These are phyloP conservation scores for Lasioglossum vierecki DNA, from an alignment of 2,888 invertebrate genomes.

Conservation along the genomic window DNA sequence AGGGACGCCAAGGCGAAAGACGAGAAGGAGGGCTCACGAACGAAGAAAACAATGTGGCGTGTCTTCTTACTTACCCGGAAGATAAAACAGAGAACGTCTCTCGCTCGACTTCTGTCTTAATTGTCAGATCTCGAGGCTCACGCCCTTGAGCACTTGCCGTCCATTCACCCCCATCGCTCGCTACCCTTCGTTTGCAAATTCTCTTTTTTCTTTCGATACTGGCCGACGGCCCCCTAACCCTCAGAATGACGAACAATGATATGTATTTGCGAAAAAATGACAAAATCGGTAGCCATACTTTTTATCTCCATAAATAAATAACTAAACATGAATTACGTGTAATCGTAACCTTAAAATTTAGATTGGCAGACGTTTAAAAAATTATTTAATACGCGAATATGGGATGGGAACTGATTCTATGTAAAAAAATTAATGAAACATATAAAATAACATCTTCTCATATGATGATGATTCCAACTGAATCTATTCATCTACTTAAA, in stretches of 20 bases:
- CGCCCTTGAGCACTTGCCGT: neutral
- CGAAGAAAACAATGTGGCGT: neutral
- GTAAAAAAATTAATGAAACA: neutral
- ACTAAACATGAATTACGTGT: no score
- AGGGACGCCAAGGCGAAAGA: neutral
- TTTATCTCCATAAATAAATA: no score
- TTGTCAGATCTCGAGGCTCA: conserved; percentile 8
- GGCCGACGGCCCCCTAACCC: neutral
- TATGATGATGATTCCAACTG: neutral
- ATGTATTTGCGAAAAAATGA: no score
- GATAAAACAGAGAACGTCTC: neutral
- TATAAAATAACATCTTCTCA: neutral
- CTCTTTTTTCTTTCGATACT: neutral
- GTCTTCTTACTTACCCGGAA: conserved; percentile 8
- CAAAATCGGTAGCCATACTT: no score
- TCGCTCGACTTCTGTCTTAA: conserved; percentile 4
- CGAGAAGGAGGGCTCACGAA: neutral
- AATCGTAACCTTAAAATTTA: no score
- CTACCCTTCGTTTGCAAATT: neutral
- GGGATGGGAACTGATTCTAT: neutral
- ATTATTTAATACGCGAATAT: neutral
- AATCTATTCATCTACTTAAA: no score
- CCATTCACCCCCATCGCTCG: neutral
- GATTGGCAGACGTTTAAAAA: no score
- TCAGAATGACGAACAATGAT: neutral